Conservation (phyloP, 2,113 vertebrate genomes). For the Telmatochromis sp. region DNA sequence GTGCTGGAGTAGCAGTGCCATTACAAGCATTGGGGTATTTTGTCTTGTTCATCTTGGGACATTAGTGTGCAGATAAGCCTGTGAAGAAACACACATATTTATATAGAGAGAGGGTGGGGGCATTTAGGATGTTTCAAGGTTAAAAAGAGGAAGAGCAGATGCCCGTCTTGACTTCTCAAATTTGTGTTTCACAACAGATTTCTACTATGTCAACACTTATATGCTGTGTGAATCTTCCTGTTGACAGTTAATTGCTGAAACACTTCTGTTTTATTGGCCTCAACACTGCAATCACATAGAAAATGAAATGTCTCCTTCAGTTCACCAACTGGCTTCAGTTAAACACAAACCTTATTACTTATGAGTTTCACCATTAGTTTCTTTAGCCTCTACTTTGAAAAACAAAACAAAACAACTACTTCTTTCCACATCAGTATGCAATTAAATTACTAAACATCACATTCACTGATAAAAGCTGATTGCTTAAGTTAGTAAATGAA, state of each 20-base stretch:
- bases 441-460: background rate
- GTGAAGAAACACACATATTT: background rate
- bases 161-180: background rate
- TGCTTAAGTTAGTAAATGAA: background rate
- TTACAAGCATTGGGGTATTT: background rate
- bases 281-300: background rate
- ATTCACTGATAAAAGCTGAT: background rate
- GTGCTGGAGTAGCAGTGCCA: background rate
- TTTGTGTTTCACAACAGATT: background rate
- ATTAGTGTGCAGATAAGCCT: background rate
- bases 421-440: background rate
- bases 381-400: background rate
- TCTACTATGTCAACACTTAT: background rate
- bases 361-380: background rate
- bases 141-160: conserved; percentile 30
- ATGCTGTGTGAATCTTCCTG: background rate
- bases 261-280: background rate
- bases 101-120: background rate
- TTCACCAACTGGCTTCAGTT: background rate
- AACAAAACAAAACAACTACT: background rate
- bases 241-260: background rate
- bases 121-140: background rate
- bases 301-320: background rate
- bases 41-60: background rate
- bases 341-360: background rate